phyloP scores from a whole-genome alignment of 2,888 invertebrate genomes.

The Neoascia interrupta region DNA sequence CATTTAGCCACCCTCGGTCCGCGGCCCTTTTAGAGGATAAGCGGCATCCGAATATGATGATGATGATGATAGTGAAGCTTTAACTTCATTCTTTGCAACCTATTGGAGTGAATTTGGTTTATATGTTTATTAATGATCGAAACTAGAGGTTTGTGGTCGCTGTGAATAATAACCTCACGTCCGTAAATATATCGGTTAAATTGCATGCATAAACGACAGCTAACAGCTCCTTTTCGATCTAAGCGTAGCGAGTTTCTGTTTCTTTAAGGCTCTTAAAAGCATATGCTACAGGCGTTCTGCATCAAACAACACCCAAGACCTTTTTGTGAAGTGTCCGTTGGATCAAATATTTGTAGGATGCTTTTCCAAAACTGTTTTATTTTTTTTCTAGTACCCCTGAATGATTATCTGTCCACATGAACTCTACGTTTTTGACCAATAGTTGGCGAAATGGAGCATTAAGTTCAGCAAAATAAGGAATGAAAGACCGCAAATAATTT shows the following conservation, averaged over 20 bases:
- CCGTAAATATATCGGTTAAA: too few relatives aligned
- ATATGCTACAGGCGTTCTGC: neutral
- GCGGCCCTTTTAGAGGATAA: too few relatives aligned
- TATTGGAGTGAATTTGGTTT: neutral
- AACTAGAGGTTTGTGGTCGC: neutral
- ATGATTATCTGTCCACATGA: conserved; percentile 65
- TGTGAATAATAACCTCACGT: neutral
- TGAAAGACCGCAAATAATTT: conserved; percentile 61
- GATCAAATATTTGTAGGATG: conserved; percentile 36
- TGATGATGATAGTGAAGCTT: too few relatives aligned
- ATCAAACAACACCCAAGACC: too few relatives aligned
- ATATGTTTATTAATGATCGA: neutral
- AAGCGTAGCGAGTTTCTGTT: neutral
- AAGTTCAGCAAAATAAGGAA: conserved; percentile 49
- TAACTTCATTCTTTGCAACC: neutral
- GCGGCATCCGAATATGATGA: too few relatives aligned
- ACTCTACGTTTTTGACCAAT: conserved; percentile 70
- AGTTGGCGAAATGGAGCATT: conserved; percentile 40
- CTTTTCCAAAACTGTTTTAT: conserved; percentile 70
- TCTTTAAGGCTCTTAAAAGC: neutral
- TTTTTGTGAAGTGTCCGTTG: neutral
- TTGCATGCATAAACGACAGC: too few relatives aligned
- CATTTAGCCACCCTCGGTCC: too few relatives aligned
- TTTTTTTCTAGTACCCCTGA: conserved; percentile 60
- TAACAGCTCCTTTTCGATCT: too few relatives aligned